Evolutionary conservation across 2,888 invertebrate species (phyloP), one percentile per base, ranked within the genome.

Genomic region (Pyralis farinalis): DNA sequence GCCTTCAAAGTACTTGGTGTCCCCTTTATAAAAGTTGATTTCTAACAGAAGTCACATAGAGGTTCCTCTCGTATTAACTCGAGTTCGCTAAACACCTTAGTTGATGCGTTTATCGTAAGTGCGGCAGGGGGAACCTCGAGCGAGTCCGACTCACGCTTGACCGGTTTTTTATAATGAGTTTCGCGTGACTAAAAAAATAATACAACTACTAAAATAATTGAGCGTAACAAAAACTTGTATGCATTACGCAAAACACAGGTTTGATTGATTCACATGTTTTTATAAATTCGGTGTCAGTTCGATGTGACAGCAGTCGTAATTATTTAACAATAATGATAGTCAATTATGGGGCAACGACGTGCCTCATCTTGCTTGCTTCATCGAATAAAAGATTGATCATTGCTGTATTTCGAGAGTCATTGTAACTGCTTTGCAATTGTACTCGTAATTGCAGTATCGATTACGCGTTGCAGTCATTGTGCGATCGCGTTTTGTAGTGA

Each of bases 291-390:
- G 7, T 25, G 25, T 25, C 25, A 25, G n/a, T 8, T 4, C n/a
- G 38, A 16, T 12, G 28, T 22, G 28, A 39, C 28, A 34, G 11
- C 7, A 6, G n/a, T 25, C 30, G 27, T n/a, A 11, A 55, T 46
- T 44, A 49, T 36, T 34, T 43, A 44, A 52, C 47, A 42, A 48
- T 11, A 7, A 38, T 29, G n/a, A 39, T 44, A 39, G 37, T 29
- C 35, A 46, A 46, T 46, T 37, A 42, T 51, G 42, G 31, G 9
- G 47, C 43, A 45, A 54, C 12, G 16, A 52, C 49, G 41, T 56
- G 46, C 44, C 51, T 46, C 43, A 46, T 42, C 20, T 27, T 1
- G 20, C 30, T 60, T 60, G 38, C 58, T 37, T 29, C 50, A 57
- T 30, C 37, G 32, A 37, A 16, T 16, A 3, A 42, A 49, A 46